Conservation (phyloP, 2,113 vertebrate species). For the human (Homo sapiens) region GRCh38 chr3:125309001-125309500, state of each 20-base stretch:
- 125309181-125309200: conserved; percentile 40
- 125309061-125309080: neutral
- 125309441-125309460: neutral
- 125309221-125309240: neutral
- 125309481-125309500: neutral
- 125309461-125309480: neutral
- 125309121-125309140: neutral
- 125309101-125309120: conserved; percentile 12
- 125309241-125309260: neutral
- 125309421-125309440: neutral
- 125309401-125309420: conserved; percentile 22
- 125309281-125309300: neutral
- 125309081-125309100: neutral
- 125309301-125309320: conserved; percentile 17
- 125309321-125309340: neutral
- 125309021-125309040: neutral
- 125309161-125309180: neutral
- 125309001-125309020: neutral
- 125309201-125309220: neutral
- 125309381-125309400: neutral
- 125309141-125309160: neutral
- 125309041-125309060: neutral
- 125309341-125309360: neutral
- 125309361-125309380: conserved; percentile 21
- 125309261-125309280: conserved; percentile 13